These are phyloP conservation scores for Callopanchax toddi DNA, from an alignment of 2,113 vertebrate genomes.

Conservation along the genomic window DNA sequence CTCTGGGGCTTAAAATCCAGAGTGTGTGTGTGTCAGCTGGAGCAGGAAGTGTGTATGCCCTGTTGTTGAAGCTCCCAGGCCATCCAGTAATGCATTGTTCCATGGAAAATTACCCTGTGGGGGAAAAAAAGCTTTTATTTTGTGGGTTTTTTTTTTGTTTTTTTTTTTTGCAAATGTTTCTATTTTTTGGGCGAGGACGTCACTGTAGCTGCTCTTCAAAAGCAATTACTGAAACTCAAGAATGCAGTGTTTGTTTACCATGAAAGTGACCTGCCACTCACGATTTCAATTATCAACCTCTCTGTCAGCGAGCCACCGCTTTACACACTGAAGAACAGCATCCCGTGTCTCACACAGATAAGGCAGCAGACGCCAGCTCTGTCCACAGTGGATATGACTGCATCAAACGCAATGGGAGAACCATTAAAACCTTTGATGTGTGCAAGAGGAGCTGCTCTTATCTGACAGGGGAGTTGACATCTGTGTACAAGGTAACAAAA, in stretches of 20 bases:
- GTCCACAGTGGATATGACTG: constrained; percentile 37
- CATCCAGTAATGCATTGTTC: constrained; percentile 37
- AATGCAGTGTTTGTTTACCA: constrained; percentile 62
- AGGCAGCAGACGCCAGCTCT: constrained; percentile 34
- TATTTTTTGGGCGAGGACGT: constrained; percentile 4
- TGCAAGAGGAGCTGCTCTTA: constrained; percentile 9
- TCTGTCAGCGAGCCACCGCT: constrained; percentile 28
- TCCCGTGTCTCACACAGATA: constrained; percentile 35
- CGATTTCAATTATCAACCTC: constrained; percentile 70
- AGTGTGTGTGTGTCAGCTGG: constrained; percentile 31
- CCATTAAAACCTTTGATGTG: constrained; percentile 31
- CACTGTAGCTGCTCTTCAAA: constrained; percentile 38
- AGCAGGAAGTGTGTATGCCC: constrained; percentile 35
- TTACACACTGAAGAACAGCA: constrained; percentile 41
- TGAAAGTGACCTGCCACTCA: constrained; percentile 68
- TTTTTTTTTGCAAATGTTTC: constrained; percentile 12
- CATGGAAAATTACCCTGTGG: constrained; percentile 53
- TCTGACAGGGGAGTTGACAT: constrained; percentile 4
- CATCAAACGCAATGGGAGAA: constrained; percentile 36
- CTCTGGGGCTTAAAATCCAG: constrained; percentile 26
- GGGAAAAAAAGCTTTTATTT: constrained; percentile 21
- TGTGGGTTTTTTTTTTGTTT: neutral
- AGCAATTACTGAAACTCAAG: constrained; percentile 64
- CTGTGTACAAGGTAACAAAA: constrained; percentile 5
- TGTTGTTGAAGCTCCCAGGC: constrained; percentile 50